A percentile compares a stretch with the other conserved stretches of the same genome.
phyloP scores from a whole-genome alignment of 53 echinoderm and acorn worm genomes.

The Echinarachnius parma region DNA sequence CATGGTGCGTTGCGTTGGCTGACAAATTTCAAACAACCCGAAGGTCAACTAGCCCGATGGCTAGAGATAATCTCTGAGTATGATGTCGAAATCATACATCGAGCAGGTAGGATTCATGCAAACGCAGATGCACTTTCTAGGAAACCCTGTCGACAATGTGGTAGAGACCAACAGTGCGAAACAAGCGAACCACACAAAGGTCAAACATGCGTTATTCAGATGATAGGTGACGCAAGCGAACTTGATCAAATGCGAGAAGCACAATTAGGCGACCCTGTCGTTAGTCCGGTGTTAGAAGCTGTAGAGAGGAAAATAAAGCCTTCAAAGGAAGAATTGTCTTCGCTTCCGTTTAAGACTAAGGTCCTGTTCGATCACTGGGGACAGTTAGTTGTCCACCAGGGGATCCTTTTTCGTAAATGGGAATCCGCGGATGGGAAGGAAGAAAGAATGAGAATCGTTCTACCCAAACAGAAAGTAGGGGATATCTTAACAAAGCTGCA shows the following conservation, averaged over 20 bases:
- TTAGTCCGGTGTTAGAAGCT: conserved; percentile 22
- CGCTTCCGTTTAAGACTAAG: conserved; percentile 12
- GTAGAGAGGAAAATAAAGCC: conserved; percentile 30
- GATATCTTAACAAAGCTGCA: conserved; percentile 48
- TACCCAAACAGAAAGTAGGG: conserved; percentile 11
- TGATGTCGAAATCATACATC: conserved; percentile 20
- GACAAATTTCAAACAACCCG: conserved; percentile 42
- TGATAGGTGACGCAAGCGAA: background rate
- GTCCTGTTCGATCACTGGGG: conserved; percentile 52
- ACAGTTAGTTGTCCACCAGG: conserved; percentile 26
- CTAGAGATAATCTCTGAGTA: conserved; percentile 19
- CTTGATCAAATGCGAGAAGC: conserved; percentile 2
- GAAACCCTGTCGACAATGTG: conserved; percentile 29
- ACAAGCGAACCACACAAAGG: background rate
- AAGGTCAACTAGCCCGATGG: conserved; percentile 53
- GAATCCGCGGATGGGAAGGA: conserved; percentile 46
- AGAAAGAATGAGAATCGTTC: conserved; percentile 31
- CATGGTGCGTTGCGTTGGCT: conserved; percentile 51
- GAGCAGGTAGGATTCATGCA: conserved; percentile 24
- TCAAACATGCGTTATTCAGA: background rate
- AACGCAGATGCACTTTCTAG: conserved; percentile 45
- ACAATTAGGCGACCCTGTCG: conserved; percentile 23
- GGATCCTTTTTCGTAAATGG: conserved; percentile 48
- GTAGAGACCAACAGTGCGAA: too few species aligned
- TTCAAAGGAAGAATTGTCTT: conserved; percentile 22